phyloP scores from a whole-genome alignment of 2,113 vertebrate genomes.

The Gambusia affinis region DNA sequence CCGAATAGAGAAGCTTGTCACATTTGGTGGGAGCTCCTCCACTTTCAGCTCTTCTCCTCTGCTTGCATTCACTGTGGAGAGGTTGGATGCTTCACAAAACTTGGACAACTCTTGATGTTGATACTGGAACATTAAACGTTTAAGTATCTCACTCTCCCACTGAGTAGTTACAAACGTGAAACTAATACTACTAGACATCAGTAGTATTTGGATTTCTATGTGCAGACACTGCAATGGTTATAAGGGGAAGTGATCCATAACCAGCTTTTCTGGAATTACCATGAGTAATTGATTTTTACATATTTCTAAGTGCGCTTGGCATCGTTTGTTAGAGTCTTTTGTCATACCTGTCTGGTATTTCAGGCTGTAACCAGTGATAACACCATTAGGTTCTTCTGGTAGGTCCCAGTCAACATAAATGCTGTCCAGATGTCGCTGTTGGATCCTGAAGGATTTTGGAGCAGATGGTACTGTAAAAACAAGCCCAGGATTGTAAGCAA shows the following conservation, averaged over 20 bases:
- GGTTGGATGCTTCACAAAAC: conserved; percentile 2
- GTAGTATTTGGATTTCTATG: conserved; percentile 27
- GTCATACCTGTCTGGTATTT: conserved; percentile 88
- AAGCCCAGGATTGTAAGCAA: conserved; percentile 4
- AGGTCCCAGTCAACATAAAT: conserved; percentile 94
- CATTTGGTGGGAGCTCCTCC: conserved; percentile 88
- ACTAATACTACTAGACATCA: not conserved
- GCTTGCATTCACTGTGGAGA: conserved; percentile 87
- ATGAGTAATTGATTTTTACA: not conserved
- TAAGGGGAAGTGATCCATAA: not conserved
- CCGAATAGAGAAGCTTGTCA: conserved; percentile 88
- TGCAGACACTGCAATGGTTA: conserved; percentile 21
- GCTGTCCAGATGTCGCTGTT: conserved; percentile 90
- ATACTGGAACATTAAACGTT: conserved; percentile 19
- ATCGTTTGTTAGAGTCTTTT: not conserved
- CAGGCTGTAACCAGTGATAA: conserved; percentile 90
- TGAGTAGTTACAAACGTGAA: conserved; percentile 2
- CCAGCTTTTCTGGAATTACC: conserved; percentile 5
- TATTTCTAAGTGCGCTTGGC: conserved; percentile 1
- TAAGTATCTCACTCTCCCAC: conserved; percentile 22
- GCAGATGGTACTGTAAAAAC: conserved; percentile 86
- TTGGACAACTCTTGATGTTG: conserved; percentile 14
- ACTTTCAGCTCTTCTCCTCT: conserved; percentile 79
- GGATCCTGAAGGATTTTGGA: conserved; percentile 90
- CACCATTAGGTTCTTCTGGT: conserved; percentile 93